Evolutionary conservation across 2,113 vertebrate genomes (phyloP).

Genomic region (Junco hyemalis): DNA sequence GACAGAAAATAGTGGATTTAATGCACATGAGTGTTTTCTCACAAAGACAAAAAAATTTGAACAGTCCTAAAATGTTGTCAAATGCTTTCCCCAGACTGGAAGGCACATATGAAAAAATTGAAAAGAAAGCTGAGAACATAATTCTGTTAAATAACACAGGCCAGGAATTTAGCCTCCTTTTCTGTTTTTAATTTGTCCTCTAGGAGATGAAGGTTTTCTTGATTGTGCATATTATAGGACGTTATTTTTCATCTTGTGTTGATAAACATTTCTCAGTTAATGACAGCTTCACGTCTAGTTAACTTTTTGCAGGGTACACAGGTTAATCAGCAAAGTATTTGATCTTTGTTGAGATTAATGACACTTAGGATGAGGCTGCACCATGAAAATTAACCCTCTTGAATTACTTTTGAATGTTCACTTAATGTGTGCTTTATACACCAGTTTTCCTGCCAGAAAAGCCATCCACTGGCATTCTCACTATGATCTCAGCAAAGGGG

Average conservation of each 20-base stretch:
- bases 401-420: background rate
- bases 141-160: background rate
- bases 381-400: background rate
- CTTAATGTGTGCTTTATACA: background rate
- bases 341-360: conserved; percentile 4
- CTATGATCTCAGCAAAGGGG: background rate
- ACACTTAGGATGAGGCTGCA: background rate
- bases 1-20: background rate
- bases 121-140: background rate
- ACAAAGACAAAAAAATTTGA: background rate
- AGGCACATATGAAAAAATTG: background rate
- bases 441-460: background rate
- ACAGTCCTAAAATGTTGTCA: background rate
- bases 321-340: conserved; percentile 21
- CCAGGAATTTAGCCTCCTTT: background rate
- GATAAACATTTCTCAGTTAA: conserved; percentile 42
- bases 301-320: background rate
- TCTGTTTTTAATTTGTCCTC: conserved; percentile 55
- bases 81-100: background rate
- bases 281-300: conserved; percentile 30
- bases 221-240: background rate
- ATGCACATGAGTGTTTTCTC: background rate
- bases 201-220: background rate
- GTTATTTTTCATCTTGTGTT: conserved; percentile 24
- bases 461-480: background rate